Evolutionary conservation across 2,797 vertebrate species (phyloP).

Genomic region (Cheracebus regulus): DNA sequence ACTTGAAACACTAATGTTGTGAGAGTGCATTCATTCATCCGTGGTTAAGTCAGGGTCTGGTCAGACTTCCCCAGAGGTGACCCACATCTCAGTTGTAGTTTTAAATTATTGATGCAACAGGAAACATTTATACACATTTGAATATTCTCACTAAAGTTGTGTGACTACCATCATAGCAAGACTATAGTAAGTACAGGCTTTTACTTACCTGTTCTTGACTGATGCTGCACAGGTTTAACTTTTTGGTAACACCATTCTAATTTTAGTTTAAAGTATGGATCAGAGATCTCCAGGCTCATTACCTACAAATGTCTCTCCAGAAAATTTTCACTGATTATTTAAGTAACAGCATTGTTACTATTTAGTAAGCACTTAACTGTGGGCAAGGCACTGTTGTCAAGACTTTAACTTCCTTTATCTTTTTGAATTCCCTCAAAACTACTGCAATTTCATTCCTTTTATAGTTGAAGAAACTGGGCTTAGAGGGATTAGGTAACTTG

Average conservation of each 20-base stretch:
- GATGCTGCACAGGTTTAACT: neutral
- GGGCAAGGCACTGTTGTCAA: neutral
- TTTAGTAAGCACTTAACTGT: neutral
- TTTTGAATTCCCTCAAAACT: neutral
- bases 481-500: neutral
- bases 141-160: neutral
- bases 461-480: neutral
- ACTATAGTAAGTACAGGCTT: constrained; percentile 14
- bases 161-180: constrained; percentile 14
- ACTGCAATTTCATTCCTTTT: neutral
- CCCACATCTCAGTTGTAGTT: neutral
- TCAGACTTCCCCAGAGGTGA: too few relatives aligned
- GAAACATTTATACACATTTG: neutral
- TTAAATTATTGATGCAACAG: constrained; percentile 25
- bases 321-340: neutral
- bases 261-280: neutral
- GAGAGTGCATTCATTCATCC: too few relatives aligned
- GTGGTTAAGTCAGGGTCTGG: too few relatives aligned
- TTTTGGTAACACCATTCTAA: neutral
- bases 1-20: too few relatives aligned
- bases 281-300: neutral
- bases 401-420: neutral
- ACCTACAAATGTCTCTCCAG: neutral
- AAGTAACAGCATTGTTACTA: neutral
- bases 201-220: neutral